Evolutionary conservation across 2,797 vertebrate genomes (phyloP), one percentile per base, ranked within the genome.

Genomic region (Miichthys miiuy): DNA sequence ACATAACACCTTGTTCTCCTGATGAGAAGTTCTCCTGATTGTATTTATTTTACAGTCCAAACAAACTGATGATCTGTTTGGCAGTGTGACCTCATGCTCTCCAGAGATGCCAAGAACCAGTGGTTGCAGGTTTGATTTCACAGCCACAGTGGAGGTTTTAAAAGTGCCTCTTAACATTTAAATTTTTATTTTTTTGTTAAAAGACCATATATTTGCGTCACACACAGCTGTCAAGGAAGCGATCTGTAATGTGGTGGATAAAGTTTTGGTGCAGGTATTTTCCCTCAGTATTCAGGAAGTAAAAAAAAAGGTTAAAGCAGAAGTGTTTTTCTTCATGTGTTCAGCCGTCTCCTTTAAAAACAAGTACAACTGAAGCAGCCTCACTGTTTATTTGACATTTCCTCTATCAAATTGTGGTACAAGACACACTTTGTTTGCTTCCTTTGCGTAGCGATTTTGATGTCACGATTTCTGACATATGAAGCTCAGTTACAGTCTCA

Each of bases 11-110:
- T 77, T 68, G 61, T 62, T 81, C 54, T 54, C 42, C 66, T 48
- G 65, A 78, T 72, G 60, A 83, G 27, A 51, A 63, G 64, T 60
- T 38, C 56, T 38, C 38, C 46, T 84, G 34, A 72, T 80, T 68
- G 6, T 80, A 73, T 84, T 85, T 85, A 67, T 70, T 75, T 76
- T 38, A 68, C 30, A 13, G 52, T 70, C 86, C 72, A 80, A 84
- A 87, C 77, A 91, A 82, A 81, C 67, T 55, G 20, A 73, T 46
- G 68, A 77, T 76, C 46, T 68, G 62, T 77, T 80, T 85, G 70
- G 61, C 76, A 41, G 23, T 5, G 0, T 13, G 17, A 21, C 10
- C 12, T 68, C 12, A 2, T n/a, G 20, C 62, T 54, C 34, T 14
- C 47, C n/a, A 61, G 17, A 52, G 65, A 68, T 67, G 61, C 77